Percentiles rank a stretch among this genome's conserved stretches.
Evolutionary conservation across 2,888 invertebrate species (phyloP).

Genomic region (Brachypterus glaber): DNA sequence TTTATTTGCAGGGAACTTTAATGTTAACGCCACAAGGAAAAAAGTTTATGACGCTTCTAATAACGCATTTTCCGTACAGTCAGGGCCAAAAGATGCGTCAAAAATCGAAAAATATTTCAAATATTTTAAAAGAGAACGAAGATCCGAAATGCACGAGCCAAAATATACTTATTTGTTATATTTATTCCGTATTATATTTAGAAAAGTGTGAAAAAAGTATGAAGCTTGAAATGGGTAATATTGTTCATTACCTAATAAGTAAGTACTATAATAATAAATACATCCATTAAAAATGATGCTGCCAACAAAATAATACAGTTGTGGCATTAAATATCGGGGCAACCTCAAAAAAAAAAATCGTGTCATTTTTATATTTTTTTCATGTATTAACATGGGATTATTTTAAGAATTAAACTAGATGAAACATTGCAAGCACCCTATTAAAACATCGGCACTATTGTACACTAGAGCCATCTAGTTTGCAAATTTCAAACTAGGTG

Average conservation of each 20-base stretch:
- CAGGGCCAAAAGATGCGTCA: conserved; percentile 37
- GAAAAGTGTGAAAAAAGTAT: conserved; percentile 39
- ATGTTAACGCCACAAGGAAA: conserved; percentile 45
- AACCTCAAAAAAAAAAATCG: too few relatives aligned
- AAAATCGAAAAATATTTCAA: conserved; percentile 38
- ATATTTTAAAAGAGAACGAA: conserved; percentile 37
- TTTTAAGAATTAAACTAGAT: too few relatives aligned
- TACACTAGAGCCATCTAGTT: too few relatives aligned
- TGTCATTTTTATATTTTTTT: too few relatives aligned
- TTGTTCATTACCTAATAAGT: conserved; percentile 47
- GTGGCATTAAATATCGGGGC: too few relatives aligned
- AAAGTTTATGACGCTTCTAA: conserved; percentile 47
- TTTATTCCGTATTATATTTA: conserved; percentile 45
- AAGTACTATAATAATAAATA: conserved; percentile 15
- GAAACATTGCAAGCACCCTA: too few relatives aligned
- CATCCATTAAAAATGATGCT: too few relatives aligned
- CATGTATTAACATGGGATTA: too few relatives aligned
- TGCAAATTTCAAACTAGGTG: too few relatives aligned
- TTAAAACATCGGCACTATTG: too few relatives aligned
- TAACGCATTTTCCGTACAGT: conserved; percentile 50
- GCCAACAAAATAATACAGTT: too few relatives aligned
- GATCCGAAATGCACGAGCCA: conserved; percentile 44
- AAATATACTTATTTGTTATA: conserved; percentile 46
- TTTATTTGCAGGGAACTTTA: too few relatives aligned
- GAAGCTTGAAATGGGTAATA: conserved; percentile 35